Conservation (phyloP, 2,113 vertebrate species). For the Nerophis ophidion region DNA sequence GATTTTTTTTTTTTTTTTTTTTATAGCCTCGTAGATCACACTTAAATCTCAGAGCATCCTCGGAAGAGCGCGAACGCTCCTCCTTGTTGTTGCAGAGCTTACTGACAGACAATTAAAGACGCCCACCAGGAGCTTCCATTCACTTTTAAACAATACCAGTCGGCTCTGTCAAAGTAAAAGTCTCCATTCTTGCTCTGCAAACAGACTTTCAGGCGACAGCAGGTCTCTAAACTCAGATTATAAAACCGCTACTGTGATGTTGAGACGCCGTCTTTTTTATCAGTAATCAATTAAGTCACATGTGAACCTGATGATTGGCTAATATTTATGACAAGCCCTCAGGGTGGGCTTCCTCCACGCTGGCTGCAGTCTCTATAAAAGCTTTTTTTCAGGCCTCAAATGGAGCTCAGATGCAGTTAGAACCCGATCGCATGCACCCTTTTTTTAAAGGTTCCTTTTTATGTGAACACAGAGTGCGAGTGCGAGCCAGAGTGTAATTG, state of each 20-base stretch:
- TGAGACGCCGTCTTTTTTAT: constrained; percentile 47
- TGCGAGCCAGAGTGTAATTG: constrained; percentile 25
- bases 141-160: constrained; percentile 2
- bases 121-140: constrained; percentile 26
- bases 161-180: neutral
- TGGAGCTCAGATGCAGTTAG: constrained; percentile 43
- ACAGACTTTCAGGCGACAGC: constrained; percentile 9
- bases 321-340: constrained; percentile 57
- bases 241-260: constrained; percentile 41
- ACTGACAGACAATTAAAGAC: constrained; percentile 52
- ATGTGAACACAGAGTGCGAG: too few relatives aligned
- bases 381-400: constrained; percentile 37
- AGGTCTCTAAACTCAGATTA: neutral
- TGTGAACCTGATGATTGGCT: constrained; percentile 54
- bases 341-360: constrained; percentile 40
- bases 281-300: constrained; percentile 54
- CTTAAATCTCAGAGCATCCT: constrained; percentile 25
- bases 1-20: constrained; percentile 56
- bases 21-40: constrained; percentile 55
- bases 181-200: neutral
- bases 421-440: constrained; percentile 41
- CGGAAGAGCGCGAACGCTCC: constrained; percentile 16
- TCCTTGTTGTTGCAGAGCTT: constrained; percentile 55
- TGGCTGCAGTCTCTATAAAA: constrained; percentile 53
- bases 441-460: constrained; percentile 39